Evolutionary conservation across 2,888 invertebrate genomes (phyloP).

Genomic region (Stenurella melanura): DNA sequence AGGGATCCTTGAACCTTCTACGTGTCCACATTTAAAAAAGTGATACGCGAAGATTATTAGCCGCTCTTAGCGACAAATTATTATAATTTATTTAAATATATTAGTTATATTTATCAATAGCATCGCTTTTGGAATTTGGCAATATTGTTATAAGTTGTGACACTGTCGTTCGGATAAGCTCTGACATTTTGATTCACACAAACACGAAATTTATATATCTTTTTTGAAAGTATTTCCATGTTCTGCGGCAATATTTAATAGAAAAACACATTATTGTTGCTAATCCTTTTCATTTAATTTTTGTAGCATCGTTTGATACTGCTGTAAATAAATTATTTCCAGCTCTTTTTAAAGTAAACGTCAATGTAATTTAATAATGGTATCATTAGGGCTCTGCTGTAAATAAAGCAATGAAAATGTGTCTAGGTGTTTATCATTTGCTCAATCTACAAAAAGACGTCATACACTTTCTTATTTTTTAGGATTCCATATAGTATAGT

Average conservation of each 20-base stretch:
- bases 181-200: not conserved
- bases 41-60: not conserved
- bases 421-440: no score
- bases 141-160: not conserved
- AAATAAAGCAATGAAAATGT: no score
- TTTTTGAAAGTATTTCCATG: no score
- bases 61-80: not conserved
- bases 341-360: no score
- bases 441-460: no score
- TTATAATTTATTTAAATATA: not conserved
- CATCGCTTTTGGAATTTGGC: not conserved
- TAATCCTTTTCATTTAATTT: not conserved
- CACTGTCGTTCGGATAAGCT: not conserved
- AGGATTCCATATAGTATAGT: no score
- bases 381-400: no score
- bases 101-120: not conserved
- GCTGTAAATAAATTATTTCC: no score
- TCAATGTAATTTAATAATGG: no score
- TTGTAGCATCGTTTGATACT: no score
- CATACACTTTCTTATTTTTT: no score
- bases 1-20: conserved; percentile 40
- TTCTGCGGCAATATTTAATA: not conserved
- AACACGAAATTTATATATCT: not conserved
- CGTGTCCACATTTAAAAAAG: not conserved
- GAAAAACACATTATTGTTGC: not conserved